Evolutionary conservation across 2,888 invertebrate species (phyloP).

Genomic region (Theretra japonica): DNA sequence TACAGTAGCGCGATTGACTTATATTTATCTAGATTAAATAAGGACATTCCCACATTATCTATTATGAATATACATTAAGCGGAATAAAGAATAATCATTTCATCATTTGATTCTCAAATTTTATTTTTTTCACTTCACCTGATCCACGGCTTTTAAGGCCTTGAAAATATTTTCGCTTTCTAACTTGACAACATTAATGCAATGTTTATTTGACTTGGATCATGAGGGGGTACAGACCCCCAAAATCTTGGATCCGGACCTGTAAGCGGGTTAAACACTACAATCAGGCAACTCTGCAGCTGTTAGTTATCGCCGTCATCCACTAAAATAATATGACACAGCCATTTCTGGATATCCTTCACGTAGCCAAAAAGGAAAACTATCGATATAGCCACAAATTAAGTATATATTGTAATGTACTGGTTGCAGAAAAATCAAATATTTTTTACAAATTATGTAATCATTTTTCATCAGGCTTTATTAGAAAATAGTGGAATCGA

Average conservation of each 20-base stretch:
- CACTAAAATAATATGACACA: constrained; percentile 85
- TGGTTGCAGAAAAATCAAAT: constrained; percentile 53
- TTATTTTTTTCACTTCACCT: too few relatives aligned
- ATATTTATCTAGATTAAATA: too few relatives aligned
- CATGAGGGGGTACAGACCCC: background rate
- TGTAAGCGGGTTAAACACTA: constrained; percentile 74
- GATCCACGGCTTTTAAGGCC: too few relatives aligned
- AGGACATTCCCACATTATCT: too few relatives aligned
- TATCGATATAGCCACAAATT: constrained; percentile 71
- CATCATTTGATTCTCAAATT: too few relatives aligned
- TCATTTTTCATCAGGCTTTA: background rate
- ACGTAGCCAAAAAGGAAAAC: constrained; percentile 73
- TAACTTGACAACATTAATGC: too few relatives aligned
- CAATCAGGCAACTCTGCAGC: constrained; percentile 79
- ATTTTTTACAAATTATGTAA: background rate
- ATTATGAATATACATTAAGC: too few relatives aligned
- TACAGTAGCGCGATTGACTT: too few relatives aligned
- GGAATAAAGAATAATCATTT: too few relatives aligned
- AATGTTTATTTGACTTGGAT: background rate
- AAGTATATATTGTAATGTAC: constrained; percentile 58
- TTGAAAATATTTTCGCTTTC: too few relatives aligned
- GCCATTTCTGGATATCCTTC: constrained; percentile 78
- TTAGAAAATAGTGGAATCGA: background rate
- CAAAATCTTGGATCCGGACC: background rate
- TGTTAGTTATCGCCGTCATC: constrained; percentile 81